A percentile compares a stretch with the other conserved stretches of the same genome.
These are phyloP conservation scores for Sphaeridia pumilis DNA, from an alignment of 2,888 invertebrate species.

Conservation along the genomic window DNA sequence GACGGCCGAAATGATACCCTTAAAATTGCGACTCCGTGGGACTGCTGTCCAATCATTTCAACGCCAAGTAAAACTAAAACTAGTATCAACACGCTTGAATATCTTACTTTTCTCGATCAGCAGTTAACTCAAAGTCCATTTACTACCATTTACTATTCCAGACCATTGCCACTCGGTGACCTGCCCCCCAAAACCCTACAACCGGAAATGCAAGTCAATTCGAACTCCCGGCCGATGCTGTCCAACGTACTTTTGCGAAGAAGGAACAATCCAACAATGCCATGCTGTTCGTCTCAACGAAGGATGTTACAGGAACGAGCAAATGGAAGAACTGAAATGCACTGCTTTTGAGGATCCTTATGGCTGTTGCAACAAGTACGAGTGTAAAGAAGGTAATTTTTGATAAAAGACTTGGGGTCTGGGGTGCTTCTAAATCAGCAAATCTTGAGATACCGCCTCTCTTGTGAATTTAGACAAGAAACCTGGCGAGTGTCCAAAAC, in stretches of 20 bases:
- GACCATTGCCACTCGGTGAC: constrained; percentile 11
- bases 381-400: constrained; percentile 12
- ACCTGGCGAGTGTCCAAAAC: constrained; percentile 12
- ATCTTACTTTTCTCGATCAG: not conserved
- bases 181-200: constrained; percentile 14
- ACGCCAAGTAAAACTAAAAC: constrained; percentile 12
- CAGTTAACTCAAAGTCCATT: not conserved
- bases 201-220: constrained; percentile 13
- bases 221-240: constrained; percentile 13
- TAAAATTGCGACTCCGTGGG: constrained; percentile 20
- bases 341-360: constrained; percentile 14
- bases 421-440: not conserved
- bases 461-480: constrained; percentile 6
- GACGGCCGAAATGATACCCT: constrained; percentile 12
- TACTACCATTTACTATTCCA: too few relatives aligned
- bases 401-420: too few relatives aligned
- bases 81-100: too few relatives aligned
- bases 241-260: constrained; percentile 18
- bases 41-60: constrained; percentile 19
- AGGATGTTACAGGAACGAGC: constrained; percentile 3
- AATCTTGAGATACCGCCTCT: not conserved
- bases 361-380: constrained; percentile 18
- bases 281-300: constrained; percentile 5
- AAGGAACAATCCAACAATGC: constrained; percentile 11
- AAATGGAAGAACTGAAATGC: too few relatives aligned